These are phyloP conservation scores for Aphis craccivora DNA, from an alignment of 1,140 invertebrate genomes.

Conservation along the genomic window DNA sequence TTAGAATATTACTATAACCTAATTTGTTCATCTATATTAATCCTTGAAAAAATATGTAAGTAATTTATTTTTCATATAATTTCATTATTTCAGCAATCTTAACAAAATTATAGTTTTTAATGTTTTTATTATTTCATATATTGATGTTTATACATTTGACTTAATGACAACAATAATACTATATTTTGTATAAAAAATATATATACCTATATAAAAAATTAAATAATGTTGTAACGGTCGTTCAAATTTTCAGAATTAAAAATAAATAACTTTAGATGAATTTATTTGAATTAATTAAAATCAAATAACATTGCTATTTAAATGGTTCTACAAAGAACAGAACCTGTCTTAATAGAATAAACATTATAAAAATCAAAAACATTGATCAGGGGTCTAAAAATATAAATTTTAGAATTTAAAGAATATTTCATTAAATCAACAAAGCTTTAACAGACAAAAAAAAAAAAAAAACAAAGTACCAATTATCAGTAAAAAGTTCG, in stretches of 20 bases:
- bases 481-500: background rate
- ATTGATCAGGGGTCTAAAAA: background rate
- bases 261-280: background rate
- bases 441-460: background rate
- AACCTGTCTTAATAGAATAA: background rate
- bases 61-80: conserved; percentile 3
- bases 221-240: background rate
- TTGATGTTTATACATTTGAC: background rate
- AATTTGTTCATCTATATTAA: background rate
- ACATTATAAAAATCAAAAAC: background rate
- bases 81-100: background rate
- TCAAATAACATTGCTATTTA: background rate
- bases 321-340: background rate
- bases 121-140: background rate
- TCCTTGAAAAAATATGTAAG: background rate
- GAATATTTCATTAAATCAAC: background rate
- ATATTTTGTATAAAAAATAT: background rate
- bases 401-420: background rate
- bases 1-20: background rate
- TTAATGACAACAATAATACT: background rate
- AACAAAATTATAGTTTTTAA: background rate
- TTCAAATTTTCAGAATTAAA: background rate
- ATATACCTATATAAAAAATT: background rate
- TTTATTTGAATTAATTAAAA: background rate
- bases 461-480: background rate